Conservation (phyloP, 2,113 vertebrate genomes). For the Pandion haliaetus region DNA sequence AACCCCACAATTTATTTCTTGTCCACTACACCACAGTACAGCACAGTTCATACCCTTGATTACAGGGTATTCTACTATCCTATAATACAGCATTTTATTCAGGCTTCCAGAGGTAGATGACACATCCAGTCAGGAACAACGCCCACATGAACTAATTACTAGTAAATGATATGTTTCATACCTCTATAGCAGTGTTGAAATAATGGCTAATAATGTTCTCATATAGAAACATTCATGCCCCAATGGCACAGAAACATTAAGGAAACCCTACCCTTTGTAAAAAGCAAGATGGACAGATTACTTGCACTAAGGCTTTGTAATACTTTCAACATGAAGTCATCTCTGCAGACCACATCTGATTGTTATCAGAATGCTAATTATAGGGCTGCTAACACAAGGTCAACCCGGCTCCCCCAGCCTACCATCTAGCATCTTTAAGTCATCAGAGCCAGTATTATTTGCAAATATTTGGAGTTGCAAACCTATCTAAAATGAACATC, state of each 20-base stretch:
- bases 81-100: background rate
- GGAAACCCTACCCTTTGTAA: background rate
- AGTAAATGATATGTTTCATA: background rate
- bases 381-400: background rate
- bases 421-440: background rate
- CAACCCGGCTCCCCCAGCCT: background rate
- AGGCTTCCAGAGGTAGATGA: background rate
- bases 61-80: background rate
- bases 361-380: background rate
- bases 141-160: background rate
- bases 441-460: background rate
- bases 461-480: background rate
- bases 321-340: constrained; percentile 18
- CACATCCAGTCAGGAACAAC: background rate
- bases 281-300: background rate
- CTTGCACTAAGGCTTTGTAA: background rate
- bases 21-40: background rate
- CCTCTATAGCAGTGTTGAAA: background rate
- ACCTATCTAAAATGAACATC: background rate
- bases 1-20: background rate
- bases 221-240: background rate
- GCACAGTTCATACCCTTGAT: background rate
- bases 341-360: constrained; percentile 5
- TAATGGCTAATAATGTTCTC: background rate
- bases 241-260: background rate